Base-by-base conservation (phyloP, 1,140 invertebrate genomes). In the Pachypeltis micranthus region DNA sequence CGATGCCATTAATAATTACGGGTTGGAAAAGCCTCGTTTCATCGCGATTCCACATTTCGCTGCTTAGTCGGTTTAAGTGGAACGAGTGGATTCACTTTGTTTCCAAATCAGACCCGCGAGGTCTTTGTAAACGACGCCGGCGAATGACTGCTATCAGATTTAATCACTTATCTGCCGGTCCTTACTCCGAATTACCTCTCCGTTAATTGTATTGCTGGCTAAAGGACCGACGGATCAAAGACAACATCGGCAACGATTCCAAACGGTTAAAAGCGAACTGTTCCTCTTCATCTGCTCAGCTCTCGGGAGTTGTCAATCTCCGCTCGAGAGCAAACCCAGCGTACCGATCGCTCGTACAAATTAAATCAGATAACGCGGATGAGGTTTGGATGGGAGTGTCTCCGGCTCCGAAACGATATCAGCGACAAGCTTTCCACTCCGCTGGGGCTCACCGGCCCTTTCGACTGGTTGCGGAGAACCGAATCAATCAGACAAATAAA, bases 221-320 rank as follows among this genome's bases (percentile, higher is more conserved):
- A n/a, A n/a, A n/a, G n/a, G n/a, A 16, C 19, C 23, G 47, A 7
- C 47, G 47, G 47, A 51, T 51, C 47, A 51, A 51, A 51, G 47
- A 51, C 47, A 51, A 51, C 23, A 51, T 21, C 47, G n/a, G n/a
- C 47, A 21, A 51, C 21, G 47, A 16, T 51, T 14, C 7, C 34
- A n/a, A 39, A 39, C n/a, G n/a, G 34, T 39, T 39, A 39, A n/a
- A n/a, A 10, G 34, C 34, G 23, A 51, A 51, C 47, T 21, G 23
- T 16, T 21, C 4, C n/a, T 21, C 47, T 21, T 10, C 7, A 51
- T 4, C 47, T 7, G 47, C 47, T 21, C n/a, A n/a, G n/a, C n/a
- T n/a, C n/a, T n/a, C n/a, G n/a, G 47, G 23, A 51, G 47, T 51
- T 51, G 47, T 51, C 47, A 51, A 51, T 51, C 47, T 51, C 47